A percentile compares a stretch with the other conserved stretches of the same genome.
Conservation (phyloP, 2,113 vertebrate species). For the Erinaceus europaeus region DNA sequence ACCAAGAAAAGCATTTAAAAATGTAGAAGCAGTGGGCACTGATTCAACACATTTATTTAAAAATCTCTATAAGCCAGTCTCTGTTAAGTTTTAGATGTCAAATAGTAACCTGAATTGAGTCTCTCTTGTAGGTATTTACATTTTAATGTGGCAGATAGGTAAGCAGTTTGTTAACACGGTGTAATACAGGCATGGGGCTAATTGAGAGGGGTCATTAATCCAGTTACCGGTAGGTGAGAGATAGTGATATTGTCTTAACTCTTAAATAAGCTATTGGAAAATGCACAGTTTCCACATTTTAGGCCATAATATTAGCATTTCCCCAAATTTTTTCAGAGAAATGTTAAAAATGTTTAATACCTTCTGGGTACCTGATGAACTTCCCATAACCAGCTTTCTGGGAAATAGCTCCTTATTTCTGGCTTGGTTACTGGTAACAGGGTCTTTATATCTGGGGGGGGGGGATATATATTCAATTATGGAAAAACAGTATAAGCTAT, state of each 20-base stretch:
- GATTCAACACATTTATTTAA: background rate
- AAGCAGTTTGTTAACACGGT: background rate
- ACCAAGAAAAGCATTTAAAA: background rate
- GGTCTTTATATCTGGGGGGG: conserved; percentile 79
- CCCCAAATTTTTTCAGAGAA: background rate
- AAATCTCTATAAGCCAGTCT: background rate
- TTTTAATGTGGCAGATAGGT: background rate
- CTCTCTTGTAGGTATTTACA: background rate
- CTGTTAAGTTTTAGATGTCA: background rate
- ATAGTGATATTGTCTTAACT: background rate
- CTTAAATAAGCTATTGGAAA: conserved; percentile 22
- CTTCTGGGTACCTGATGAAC: conserved; percentile 82
- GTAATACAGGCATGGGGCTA: background rate
- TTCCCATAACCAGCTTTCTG: conserved; percentile 98
- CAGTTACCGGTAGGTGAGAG: background rate
- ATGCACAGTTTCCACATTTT: conserved; percentile 6
- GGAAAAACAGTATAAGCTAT: conserved; percentile 23
- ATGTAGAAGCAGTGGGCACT: background rate
- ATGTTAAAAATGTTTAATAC: conserved; percentile 65
- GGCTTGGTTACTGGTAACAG: conserved; percentile 78
- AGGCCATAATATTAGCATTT: conserved; percentile 24
- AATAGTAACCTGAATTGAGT: conserved; percentile 8
- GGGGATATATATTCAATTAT: background rate
- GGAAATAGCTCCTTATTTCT: conserved; percentile 92
- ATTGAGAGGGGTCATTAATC: background rate